These are phyloP conservation scores for Cichladusa arquata DNA, from an alignment of 2,113 vertebrate species.

Conservation along the genomic window DNA sequence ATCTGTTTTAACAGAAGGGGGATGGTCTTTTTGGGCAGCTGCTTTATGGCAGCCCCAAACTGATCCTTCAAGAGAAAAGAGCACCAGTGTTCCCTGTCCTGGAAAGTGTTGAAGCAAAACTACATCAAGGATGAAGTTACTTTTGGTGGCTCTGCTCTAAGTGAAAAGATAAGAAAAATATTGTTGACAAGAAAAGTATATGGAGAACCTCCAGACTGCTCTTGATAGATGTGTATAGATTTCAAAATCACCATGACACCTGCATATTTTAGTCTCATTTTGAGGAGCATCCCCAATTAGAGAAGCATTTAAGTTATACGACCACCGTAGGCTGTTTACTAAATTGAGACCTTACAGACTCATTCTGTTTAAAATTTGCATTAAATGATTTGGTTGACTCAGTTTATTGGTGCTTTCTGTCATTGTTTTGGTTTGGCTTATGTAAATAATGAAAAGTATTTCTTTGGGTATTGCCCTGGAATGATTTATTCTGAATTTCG, in stretches of 20 bases:
- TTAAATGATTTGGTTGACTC: not conserved
- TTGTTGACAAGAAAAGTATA: not conserved
- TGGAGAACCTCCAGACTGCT: not conserved
- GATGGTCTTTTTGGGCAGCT: not conserved
- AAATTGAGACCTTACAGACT: not conserved
- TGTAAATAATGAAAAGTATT: not conserved
- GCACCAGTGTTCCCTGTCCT: not conserved
- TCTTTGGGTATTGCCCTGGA: constrained; percentile 31
- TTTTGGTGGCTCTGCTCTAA: not conserved
- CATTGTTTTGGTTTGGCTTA: not conserved
- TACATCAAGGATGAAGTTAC: not conserved
- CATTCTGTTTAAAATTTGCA: not conserved
- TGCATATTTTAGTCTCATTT: not conserved
- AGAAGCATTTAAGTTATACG: not conserved
- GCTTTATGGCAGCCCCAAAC: not conserved
- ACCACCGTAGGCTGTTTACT: not conserved
- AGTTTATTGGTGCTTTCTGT: not conserved
- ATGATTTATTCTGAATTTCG: not conserved
- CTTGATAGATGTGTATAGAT: not conserved
- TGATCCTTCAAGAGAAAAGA: not conserved
- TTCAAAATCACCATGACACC: not conserved
- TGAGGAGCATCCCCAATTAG: not conserved
- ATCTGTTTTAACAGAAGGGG: not conserved
- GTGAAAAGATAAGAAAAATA: not conserved
- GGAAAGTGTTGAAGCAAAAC: not conserved